Conservation (phyloP, 2,113 vertebrate species). For the Chlamydotis undulata region DNA sequence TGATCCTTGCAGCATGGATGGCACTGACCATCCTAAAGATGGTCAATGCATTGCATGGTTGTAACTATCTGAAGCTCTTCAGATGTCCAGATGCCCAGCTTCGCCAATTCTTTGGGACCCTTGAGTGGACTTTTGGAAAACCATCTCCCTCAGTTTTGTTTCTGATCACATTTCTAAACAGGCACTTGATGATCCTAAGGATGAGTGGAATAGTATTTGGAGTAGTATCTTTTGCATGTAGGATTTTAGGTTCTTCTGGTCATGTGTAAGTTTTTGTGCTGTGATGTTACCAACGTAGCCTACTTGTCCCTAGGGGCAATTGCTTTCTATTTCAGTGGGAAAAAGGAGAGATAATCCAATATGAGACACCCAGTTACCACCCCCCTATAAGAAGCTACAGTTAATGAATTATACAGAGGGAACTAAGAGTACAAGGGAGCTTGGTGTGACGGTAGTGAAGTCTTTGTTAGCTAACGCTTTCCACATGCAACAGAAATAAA, state of each 20-base stretch:
- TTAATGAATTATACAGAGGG: not conserved
- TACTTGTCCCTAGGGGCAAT: not conserved
- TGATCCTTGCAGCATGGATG: not conserved
- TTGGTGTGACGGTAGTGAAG: not conserved
- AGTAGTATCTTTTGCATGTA: not conserved
- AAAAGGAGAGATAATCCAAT: not conserved
- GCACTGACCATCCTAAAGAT: not conserved
- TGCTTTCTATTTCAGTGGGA: not conserved
- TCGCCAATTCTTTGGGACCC: not conserved
- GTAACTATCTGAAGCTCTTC: not conserved
- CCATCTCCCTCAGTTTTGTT: not conserved
- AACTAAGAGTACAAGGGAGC: not conserved
- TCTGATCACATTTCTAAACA: not conserved
- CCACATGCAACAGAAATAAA: not conserved
- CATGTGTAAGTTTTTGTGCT: not conserved
- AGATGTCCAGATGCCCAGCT: not conserved
- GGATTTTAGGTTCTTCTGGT: not conserved
- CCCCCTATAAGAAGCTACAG: not conserved
- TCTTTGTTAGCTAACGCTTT: not conserved
- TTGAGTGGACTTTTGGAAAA: not conserved
- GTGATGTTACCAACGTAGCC: not conserved
- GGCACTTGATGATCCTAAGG: not conserved
- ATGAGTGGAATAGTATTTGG: not conserved
- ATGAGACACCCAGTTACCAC: fast-evolving
- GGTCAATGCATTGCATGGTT: not conserved